These are phyloP conservation scores for Mormyrus lacerda DNA, from an alignment of 2,113 vertebrate genomes.

Conservation along the genomic window DNA sequence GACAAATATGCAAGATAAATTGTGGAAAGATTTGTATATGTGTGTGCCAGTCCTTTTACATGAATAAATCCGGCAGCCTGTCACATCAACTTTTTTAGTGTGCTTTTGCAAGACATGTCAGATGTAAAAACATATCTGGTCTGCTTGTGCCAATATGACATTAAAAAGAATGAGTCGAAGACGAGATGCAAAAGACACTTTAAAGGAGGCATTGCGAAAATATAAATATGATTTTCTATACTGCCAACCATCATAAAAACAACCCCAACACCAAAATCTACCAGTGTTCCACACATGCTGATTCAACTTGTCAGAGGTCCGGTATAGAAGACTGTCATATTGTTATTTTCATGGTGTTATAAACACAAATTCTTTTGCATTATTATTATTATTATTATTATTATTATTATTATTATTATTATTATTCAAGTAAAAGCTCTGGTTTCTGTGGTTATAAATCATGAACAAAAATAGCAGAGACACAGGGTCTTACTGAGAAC, in stretches of 20 bases:
- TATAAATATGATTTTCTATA: conserved; percentile 52
- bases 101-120: conserved; percentile 8
- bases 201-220: conserved; percentile 46
- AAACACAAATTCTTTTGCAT: conserved; percentile 17
- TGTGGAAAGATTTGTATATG: conserved; percentile 16
- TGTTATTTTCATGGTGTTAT: conserved; percentile 21
- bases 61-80: not conserved
- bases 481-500: not conserved
- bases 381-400: not conserved
- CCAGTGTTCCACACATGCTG: not conserved
- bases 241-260: conserved; percentile 40
- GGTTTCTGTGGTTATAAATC: not conserved
- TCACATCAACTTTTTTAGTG: not conserved
- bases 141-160: not conserved
- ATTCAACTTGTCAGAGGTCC: conserved; percentile 43
- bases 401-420: not conserved
- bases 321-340: conserved; percentile 11
- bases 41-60: not conserved
- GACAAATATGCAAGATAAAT: conserved; percentile 35
- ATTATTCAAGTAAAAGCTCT: not conserved
- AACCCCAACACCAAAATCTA: conserved; percentile 22
- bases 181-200: conserved; percentile 43
- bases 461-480: not conserved
- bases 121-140: conserved; percentile 10
- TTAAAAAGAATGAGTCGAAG: not conserved